Percentiles rank a stretch among this genome's conserved stretches.
These are phyloP conservation scores for Synodontis membranacea DNA, from an alignment of 2,113 vertebrate species.

Conservation along the genomic window DNA sequence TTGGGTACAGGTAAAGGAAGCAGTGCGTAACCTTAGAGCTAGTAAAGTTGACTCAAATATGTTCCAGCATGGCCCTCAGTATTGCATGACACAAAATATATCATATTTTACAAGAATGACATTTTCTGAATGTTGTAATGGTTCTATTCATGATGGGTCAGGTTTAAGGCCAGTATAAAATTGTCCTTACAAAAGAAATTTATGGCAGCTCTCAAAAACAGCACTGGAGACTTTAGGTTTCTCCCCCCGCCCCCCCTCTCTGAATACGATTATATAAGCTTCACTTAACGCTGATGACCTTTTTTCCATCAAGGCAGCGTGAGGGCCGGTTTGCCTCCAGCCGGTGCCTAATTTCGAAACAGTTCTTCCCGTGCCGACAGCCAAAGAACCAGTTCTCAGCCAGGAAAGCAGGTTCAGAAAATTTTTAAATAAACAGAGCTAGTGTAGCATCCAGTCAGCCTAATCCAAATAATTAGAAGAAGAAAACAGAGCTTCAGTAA, in stretches of 20 bases:
- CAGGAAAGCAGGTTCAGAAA: too few species aligned
- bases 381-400: too few species aligned
- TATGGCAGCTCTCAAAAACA: not conserved
- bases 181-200: not conserved
- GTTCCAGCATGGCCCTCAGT: not conserved
- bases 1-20: not conserved
- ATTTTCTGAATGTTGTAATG: not conserved
- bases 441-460: too few species aligned
- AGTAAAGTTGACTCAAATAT: conserved; percentile 22
- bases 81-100: not conserved
- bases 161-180: not conserved
- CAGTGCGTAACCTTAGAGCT: conserved; percentile 6
- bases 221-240: not conserved
- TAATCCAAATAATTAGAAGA: too few species aligned
- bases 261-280: not conserved
- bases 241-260: not conserved
- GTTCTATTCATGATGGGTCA: not conserved
- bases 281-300: not conserved
- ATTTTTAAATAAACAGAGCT: too few species aligned
- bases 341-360: too few species aligned
- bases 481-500: too few species aligned
- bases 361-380: too few species aligned
- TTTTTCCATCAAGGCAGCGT: too few species aligned
- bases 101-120: conserved; percentile 9
- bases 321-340: too few species aligned